Evolutionary conservation across 37 sponge, comb jelly and placozoan genomes (phyloP).

Genomic region (Amphimedon queenslandica): DNA sequence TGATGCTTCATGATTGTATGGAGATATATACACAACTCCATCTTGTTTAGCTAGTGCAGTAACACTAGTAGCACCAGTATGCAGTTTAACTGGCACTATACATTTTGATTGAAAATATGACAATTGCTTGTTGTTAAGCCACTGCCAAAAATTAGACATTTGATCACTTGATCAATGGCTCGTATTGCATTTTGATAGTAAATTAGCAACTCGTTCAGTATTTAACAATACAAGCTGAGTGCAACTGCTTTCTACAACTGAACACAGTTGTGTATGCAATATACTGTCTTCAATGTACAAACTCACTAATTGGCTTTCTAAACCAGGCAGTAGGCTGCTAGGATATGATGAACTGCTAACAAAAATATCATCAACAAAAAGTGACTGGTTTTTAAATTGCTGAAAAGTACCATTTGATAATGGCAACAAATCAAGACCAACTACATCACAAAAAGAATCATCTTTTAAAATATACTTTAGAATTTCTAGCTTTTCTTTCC

Average conservation of each 20-base stretch:
- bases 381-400: conserved; percentile 4
- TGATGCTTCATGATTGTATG: too few relatives aligned
- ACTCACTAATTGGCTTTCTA: conserved; percentile 17
- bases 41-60: too few relatives aligned
- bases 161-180: too few relatives aligned
- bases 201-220: too few relatives aligned
- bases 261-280: not conserved
- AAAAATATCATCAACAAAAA: conserved; percentile 1
- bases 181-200: too few relatives aligned
- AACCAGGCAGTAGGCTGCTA: conserved; percentile 12
- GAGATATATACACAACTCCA: too few relatives aligned
- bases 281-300: not conserved
- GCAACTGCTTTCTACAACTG: conserved; percentile 5
- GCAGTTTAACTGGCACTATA: too few relatives aligned
- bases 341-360: conserved; percentile 28
- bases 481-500: conserved; percentile 19
- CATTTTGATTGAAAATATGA: too few relatives aligned
- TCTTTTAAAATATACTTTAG: conserved; percentile 46
- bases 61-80: too few relatives aligned
- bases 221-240: conserved; percentile 35
- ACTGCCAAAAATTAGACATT: too few relatives aligned
- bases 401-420: conserved; percentile 36
- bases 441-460: conserved; percentile 15
- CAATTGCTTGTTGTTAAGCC: too few relatives aligned
- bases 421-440: conserved; percentile 31